A percentile compares a stretch with the other conserved stretches of the same genome.
These are phyloP conservation scores for Aphis craccivora DNA, from an alignment of 1,140 invertebrate species.

Conservation along the genomic window DNA sequence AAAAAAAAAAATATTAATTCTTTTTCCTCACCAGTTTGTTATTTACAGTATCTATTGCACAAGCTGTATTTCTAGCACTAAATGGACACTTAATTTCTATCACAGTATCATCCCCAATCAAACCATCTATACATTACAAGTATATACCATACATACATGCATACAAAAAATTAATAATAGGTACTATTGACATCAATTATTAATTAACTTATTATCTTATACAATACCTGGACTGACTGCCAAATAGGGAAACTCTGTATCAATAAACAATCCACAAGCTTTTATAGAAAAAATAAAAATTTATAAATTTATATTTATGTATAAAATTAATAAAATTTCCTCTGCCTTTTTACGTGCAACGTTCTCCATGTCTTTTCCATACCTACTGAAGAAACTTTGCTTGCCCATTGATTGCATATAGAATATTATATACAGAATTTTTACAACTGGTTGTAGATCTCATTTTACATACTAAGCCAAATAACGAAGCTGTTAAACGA, in stretches of 20 bases:
- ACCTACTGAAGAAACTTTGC: neutral
- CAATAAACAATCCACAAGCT: neutral
- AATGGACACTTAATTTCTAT: conserved; percentile 24
- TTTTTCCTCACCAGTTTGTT: neutral
- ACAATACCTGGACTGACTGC: neutral
- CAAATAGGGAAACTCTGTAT: neutral
- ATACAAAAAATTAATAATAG: neutral
- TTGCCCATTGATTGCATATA: neutral
- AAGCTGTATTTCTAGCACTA: neutral
- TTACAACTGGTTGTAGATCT: neutral
- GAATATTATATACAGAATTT: neutral
- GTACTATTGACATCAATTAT: neutral
- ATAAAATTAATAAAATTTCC: neutral
- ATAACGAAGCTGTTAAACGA: neutral
- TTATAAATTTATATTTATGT: no score
- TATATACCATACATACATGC: no score
- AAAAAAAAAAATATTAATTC: neutral
- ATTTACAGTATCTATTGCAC: conserved; percentile 3
- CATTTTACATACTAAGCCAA: neutral
- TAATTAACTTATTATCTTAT: neutral
- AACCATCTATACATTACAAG: conserved; percentile 22
- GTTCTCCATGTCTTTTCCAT: neutral
- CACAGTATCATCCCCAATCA: neutral
- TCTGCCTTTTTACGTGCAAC: neutral
- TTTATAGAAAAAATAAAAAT: no score